Evolutionary conservation across 92 coral and sea anemone species (phyloP), one percentile per base, ranked within the genome.

Genomic region (Phenganax subtilis): DNA sequence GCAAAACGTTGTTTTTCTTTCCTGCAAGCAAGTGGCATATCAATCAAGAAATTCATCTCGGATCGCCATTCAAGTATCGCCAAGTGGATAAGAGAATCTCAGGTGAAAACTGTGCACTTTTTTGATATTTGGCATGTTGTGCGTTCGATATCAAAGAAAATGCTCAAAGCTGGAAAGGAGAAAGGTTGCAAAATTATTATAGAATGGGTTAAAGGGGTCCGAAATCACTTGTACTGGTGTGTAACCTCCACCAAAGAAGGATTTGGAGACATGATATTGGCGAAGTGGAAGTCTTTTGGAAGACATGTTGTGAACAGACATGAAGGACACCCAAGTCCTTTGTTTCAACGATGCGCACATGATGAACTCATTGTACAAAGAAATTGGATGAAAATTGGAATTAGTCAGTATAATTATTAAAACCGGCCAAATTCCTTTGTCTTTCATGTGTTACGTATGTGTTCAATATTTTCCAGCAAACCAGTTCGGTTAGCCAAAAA

Each of bases 141-240:
- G 7, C 63, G 63, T 57, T 57, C 63, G 7, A 57, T 57, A 57
- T 11, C 63, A 11, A 57, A 57, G 17, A 57, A 57, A 57, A 57
- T 57, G 63, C 12, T 57, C 12, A 61, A 61, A 17, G 12, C 67
- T 61, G 67, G 67, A 15, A 61, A 61, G 25, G n/a, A 61, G 25
- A 61, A 61, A 15, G 67, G 63, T 11, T 57, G 12, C n/a, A 25
- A 61, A 61, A 12, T 61, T 12, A 61, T 61, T 61, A 2, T 61
- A 7, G 27, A 57, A 61, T 61, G 67, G 67, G 28, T 61, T 28
- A 61, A 61, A 28, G 67, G 67, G 7, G 67, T 61, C 17, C 17
- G 67, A 61, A 61, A 61, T 17, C 67, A 61, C 25, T 12, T 61
- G 0, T 61, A 61, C n/a, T 61, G 67, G 67, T 61, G 67, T 61